Evolutionary conservation across 2,888 invertebrate genomes (phyloP).

Genomic region (Parascotia fuliginaria): DNA sequence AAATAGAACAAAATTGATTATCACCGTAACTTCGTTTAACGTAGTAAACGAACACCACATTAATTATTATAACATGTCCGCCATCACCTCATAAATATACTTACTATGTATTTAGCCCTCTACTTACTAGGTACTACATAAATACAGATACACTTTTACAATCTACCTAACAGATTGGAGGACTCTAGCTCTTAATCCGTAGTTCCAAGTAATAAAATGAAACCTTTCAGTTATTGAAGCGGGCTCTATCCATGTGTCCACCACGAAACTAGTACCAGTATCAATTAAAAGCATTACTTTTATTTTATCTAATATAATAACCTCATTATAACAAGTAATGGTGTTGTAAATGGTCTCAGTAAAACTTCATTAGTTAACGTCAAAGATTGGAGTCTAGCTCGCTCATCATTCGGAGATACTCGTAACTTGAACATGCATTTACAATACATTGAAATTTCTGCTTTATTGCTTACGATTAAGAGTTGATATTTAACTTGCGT

Average conservation of each 20-base stretch:
- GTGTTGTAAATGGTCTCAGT: slow-evolving; percentile 68
- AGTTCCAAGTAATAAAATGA: slow-evolving; percentile 25
- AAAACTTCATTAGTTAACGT: slow-evolving; percentile 75
- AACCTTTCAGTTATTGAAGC: slow-evolving; percentile 18
- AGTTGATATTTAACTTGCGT: slow-evolving; percentile 3
- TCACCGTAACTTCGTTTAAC: too few species aligned
- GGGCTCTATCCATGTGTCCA: slow-evolving; percentile 1
- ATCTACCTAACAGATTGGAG: not conserved
- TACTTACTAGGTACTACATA: too few species aligned
- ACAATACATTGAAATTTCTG: slow-evolving; percentile 26
- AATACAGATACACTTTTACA: too few species aligned
- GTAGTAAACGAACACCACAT: too few species aligned
- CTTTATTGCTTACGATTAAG: slow-evolving; percentile 22
- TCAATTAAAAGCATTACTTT: slow-evolving; percentile 75
- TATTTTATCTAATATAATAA: slow-evolving; percentile 74
- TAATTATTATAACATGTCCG: too few species aligned
- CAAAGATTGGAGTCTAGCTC: slow-evolving; percentile 63
- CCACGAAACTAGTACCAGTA: slow-evolving; percentile 8
- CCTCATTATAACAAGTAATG: slow-evolving; percentile 71
- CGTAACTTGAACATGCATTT: slow-evolving; percentile 44
- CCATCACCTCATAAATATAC: too few species aligned
- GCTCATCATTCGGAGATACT: slow-evolving; percentile 59
- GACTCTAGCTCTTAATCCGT: slow-evolving; percentile 11
- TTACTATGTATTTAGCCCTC: too few species aligned
- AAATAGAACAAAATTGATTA: too few species aligned